Evolutionary conservation across 2,797 vertebrate genomes (phyloP).

Genomic region (Melanotaenia nigrans): DNA sequence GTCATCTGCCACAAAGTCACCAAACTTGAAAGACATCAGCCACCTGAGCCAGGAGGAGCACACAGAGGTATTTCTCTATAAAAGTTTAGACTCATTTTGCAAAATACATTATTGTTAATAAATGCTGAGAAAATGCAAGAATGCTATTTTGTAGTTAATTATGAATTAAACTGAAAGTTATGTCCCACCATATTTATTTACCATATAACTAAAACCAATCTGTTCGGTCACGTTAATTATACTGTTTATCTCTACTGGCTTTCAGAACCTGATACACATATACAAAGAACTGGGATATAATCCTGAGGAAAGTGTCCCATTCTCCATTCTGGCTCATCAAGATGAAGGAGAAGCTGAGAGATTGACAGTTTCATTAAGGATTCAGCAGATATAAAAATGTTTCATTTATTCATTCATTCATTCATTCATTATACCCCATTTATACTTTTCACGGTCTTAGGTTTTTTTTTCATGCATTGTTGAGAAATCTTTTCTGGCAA

Average conservation of each 20-base stretch:
- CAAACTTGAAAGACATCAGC: conserved; percentile 53
- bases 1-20: conserved; percentile 80
- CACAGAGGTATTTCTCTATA: conserved; percentile 70
- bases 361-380: conserved; percentile 27
- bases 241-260: conserved; percentile 17
- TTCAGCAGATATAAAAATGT: too few species aligned
- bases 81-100: neutral
- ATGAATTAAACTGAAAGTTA: neutral
- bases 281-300: conserved; percentile 83
- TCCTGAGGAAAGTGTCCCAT: conserved; percentile 77
- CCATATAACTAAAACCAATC: neutral
- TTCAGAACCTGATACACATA: conserved; percentile 82
- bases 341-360: conserved; percentile 29
- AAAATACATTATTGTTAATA: neutral
- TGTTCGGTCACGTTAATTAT: neutral
- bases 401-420: too few species aligned
- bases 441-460: neutral
- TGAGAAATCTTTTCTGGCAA: neutral
- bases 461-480: neutral
- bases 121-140: neutral
- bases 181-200: neutral
- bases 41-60: conserved; percentile 71
- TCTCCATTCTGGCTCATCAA: conserved; percentile 74
- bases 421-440: neutral
- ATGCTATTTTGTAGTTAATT: neutral